phyloP scores from a whole-genome alignment of 2,113 vertebrate species.

The Microtus pennsylvanicus region DNA sequence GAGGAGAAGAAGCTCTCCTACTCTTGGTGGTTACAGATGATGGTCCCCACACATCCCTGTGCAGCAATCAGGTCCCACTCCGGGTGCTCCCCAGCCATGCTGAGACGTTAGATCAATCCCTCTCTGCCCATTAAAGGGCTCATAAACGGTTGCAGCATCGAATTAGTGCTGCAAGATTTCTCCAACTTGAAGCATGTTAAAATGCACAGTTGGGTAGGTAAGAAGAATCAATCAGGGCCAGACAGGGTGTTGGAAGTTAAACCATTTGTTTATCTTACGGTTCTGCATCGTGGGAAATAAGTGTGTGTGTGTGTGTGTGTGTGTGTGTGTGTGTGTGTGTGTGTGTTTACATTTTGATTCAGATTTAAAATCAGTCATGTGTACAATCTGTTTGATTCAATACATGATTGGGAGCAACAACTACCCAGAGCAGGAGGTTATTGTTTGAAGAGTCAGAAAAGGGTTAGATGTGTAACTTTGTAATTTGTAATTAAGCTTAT shows the following conservation, averaged over 20 bases:
- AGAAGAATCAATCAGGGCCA: conserved; percentile 88
- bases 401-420: conserved; percentile 79
- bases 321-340: conserved; percentile 30
- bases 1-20: conserved; percentile 19
- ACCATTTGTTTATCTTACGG: conserved; percentile 83
- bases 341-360: conserved; percentile 84
- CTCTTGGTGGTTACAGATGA: background rate
- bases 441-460: conserved; percentile 66
- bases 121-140: conserved; percentile 72
- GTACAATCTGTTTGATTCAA: conserved; percentile 85
- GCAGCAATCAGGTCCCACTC: background rate
- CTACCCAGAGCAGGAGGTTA: conserved; percentile 71
- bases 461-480: conserved; percentile 55
- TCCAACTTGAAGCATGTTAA: conserved; percentile 82
- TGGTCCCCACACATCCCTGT: conserved; percentile 14
- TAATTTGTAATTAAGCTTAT: conserved; percentile 70
- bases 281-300: conserved; percentile 52
- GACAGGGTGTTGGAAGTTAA: conserved; percentile 83
- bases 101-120: conserved; percentile 81
- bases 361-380: conserved; percentile 87
- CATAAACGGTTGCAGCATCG: conserved; percentile 78
- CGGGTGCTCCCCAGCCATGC: conserved; percentile 8
- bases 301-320: background rate
- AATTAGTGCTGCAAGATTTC: conserved; percentile 89
- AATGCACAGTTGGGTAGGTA: conserved; percentile 86